Conservation (phyloP, 2,888 invertebrate species). For the Chalcosyrphus nemorum region DNA sequence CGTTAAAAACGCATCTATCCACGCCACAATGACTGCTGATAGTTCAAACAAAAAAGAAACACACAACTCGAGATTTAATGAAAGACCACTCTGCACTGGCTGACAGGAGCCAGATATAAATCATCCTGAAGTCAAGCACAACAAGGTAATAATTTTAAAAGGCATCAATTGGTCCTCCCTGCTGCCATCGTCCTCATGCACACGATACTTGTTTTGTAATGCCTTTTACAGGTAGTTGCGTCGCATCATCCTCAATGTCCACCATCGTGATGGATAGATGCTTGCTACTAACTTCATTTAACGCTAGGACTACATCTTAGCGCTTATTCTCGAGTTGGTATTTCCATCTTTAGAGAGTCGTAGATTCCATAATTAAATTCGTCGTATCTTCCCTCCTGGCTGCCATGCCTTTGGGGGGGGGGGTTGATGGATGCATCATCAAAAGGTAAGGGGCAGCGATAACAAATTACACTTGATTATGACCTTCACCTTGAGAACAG, state of each 20-base stretch:
- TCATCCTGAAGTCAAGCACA: constrained; percentile 5
- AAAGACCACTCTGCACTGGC: neutral
- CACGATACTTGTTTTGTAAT: neutral
- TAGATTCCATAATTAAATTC: constrained; percentile 56
- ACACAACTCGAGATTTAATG: neutral
- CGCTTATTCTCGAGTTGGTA: constrained; percentile 13
- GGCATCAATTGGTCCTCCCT: constrained; percentile 24
- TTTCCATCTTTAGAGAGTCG: constrained; percentile 37
- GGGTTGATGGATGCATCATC: too few species aligned
- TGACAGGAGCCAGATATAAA: constrained; percentile 8
- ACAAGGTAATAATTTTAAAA: constrained; percentile 34
- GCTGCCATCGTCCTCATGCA: neutral
- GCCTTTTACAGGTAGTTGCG: constrained; percentile 23
- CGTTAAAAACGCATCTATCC: neutral
- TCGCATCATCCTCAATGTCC: constrained; percentile 30
- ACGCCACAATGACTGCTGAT: neutral
- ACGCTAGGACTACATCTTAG: constrained; percentile 11
- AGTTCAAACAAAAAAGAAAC: neutral
- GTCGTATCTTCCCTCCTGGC: too few species aligned
- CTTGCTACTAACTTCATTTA: constrained; percentile 51
- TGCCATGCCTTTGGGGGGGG: neutral
- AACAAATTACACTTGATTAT: constrained; percentile 69
- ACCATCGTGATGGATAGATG: constrained; percentile 50
- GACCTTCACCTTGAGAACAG: constrained; percentile 62
- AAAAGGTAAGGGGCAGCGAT: constrained; percentile 7